Evolutionary conservation across 2,888 invertebrate genomes (phyloP), one percentile per base, ranked within the genome.

Genomic region (Punctoribates punctum): DNA sequence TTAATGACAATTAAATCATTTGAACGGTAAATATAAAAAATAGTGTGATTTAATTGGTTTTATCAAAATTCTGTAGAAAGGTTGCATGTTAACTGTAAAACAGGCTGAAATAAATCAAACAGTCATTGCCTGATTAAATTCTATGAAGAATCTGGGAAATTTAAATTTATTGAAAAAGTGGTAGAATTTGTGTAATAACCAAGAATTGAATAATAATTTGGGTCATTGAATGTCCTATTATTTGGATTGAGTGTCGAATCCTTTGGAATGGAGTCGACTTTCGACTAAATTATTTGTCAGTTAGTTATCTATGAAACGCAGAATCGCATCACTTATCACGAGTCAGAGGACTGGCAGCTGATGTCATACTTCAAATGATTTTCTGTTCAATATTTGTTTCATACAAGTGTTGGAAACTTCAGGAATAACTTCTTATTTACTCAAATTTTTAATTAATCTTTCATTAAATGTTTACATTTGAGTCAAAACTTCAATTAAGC

Each of bases 221-320:
- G 65, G 65, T 65, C 65, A 65, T 65, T 65, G 65, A 65, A n/a
- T 65, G 65, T 34, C 65, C 65, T 34, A 34, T 65, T 65, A 65
- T 60, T 57, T 23, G 57, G n/a, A 57, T 48, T 48, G 48, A 48
- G n/a, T 13, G 13, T 13, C n/a, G n/a, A 17, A 9, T n/a, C 48
- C 15, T 13, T 48, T 13, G 13, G 48, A 48, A 8, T 48, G 48
- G 48, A 48, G 13, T 48, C 48, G 5, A 48, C 13, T 17, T n/a
- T n/a, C 48, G n/a, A 8, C n/a, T 13, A 48, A 13, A 48, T 6
- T 48, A 13, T 13, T n/a, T 13, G 48, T 48, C 48, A 48, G 13
- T 8, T 3, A 48, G 48, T 48, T n/a, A 48, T 48, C 15, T 48
- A 48, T 48, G 48, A 48, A 54, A 54, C 54, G 54, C 54, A 54